Evolutionary conservation across 2,888 invertebrate genomes (phyloP).

Genomic region (Cheilosia impressa): DNA sequence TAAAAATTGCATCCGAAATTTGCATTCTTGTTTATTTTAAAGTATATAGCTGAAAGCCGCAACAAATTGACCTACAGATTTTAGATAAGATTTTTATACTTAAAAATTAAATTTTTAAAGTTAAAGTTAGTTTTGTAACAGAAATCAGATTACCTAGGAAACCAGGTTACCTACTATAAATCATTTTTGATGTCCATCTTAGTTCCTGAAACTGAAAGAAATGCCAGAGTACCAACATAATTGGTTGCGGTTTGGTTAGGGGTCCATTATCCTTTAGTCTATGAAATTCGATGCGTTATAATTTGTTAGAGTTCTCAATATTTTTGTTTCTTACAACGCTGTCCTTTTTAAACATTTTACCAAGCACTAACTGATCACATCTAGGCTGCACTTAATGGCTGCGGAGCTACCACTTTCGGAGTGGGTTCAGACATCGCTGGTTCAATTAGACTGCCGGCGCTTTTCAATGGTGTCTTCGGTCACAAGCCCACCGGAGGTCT

Average conservation of each 20-base stretch:
- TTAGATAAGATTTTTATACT: no score
- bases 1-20: no score
- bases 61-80: no score
- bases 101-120: no score
- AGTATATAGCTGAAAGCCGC: no score
- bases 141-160: no score
- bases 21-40: no score
- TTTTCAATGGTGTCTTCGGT: conserved; percentile 94
- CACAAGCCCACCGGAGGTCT: conserved; percentile 92
- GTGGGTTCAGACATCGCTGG: conserved; percentile 95
- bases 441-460: conserved; percentile 93
- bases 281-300: neutral
- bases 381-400: conserved; percentile 89
- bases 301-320: conserved; percentile 12
- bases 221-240: neutral
- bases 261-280: neutral
- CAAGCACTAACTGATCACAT: conserved; percentile 41
- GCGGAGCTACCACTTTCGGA: conserved; percentile 91
- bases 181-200: no score
- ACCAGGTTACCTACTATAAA: no score
- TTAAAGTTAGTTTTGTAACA: no score
- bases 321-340: conserved; percentile 42
- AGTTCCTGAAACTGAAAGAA: no score
- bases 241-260: no score
- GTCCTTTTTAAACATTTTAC: neutral